Conservation (phyloP, 2,888 invertebrate species). For the Spicauda simplicius region DNA sequence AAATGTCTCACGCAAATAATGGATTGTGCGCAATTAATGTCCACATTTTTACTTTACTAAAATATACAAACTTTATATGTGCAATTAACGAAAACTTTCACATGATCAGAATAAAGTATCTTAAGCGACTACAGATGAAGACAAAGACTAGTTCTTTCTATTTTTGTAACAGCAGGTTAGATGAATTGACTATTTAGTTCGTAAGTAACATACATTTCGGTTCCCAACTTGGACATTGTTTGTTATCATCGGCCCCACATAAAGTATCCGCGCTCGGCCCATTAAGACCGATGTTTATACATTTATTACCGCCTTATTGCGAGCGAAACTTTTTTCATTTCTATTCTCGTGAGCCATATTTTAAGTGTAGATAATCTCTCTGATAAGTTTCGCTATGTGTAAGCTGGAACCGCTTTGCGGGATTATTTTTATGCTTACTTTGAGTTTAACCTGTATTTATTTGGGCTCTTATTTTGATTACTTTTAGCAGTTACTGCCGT, state of each 20-base stretch:
- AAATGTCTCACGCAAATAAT: no score
- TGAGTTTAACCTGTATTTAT: no score
- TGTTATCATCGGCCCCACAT: constrained; percentile 19
- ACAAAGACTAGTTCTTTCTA: no score
- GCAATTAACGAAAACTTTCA: no score
- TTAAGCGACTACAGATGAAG: no score
- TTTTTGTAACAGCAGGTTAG: no score
- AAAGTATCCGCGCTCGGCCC: constrained; percentile 18
- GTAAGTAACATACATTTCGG: background rate
- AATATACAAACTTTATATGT: no score
- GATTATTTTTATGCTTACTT: background rate
- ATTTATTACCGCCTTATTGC: constrained; percentile 31
- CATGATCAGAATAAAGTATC: no score
- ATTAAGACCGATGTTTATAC: constrained; percentile 29
- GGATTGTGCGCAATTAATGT: no score
- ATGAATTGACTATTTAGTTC: background rate
- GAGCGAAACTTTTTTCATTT: constrained; percentile 34
- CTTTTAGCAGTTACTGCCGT: no score
- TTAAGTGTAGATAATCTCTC: constrained; percentile 27
- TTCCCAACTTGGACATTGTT: constrained; percentile 7
- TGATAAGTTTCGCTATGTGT: constrained; percentile 11
- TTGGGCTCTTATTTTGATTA: no score
- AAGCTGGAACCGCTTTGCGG: background rate
- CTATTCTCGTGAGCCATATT: constrained; percentile 14
- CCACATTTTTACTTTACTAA: no score